Percentiles rank a stretch among this genome's conserved stretches.
These are phyloP conservation scores for Cydia fagiglandana DNA, from an alignment of 1,140 invertebrate species.

Conservation along the genomic window DNA sequence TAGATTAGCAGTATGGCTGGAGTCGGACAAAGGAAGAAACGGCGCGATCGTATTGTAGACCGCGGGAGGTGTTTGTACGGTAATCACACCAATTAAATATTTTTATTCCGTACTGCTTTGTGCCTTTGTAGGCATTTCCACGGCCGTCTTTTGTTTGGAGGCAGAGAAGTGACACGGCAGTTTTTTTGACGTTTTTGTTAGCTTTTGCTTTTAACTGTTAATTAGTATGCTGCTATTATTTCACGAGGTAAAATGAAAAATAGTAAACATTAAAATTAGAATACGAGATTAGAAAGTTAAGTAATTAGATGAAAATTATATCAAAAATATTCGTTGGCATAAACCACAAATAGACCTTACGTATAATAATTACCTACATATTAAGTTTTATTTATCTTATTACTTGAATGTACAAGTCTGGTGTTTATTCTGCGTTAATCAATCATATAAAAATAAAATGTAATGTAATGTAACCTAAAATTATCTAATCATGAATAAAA, in stretches of 20 bases:
- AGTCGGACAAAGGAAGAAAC: conserved; percentile 39
- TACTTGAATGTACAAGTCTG: too few species aligned
- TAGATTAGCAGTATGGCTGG: conserved; percentile 18
- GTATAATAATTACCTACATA: too few species aligned
- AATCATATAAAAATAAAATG: too few species aligned
- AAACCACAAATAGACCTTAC: too few species aligned
- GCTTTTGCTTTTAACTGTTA: conserved; percentile 28
- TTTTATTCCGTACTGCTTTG: conserved; percentile 66
- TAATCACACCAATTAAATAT: conserved; percentile 77
- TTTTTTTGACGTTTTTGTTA: conserved; percentile 3
- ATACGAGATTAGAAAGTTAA: neutral
- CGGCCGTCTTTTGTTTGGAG: conserved; percentile 57
- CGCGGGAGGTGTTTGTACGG: conserved; percentile 69
- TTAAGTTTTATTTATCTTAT: too few species aligned
- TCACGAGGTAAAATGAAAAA: neutral
- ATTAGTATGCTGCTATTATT: neutral
- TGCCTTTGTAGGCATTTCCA: conserved; percentile 61
- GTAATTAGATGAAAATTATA: too few species aligned
- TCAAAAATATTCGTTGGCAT: too few species aligned
- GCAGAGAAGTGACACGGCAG: conserved; percentile 21
- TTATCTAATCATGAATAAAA: too few species aligned
- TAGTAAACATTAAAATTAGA: neutral
- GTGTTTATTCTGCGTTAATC: too few species aligned
- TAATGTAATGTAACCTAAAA: too few species aligned
- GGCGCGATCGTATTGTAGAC: conserved; percentile 40